Evolutionary conservation across 2,113 vertebrate genomes (phyloP), one percentile per base, ranked within the genome.

Genomic region (Trochalopteron elliotii): DNA sequence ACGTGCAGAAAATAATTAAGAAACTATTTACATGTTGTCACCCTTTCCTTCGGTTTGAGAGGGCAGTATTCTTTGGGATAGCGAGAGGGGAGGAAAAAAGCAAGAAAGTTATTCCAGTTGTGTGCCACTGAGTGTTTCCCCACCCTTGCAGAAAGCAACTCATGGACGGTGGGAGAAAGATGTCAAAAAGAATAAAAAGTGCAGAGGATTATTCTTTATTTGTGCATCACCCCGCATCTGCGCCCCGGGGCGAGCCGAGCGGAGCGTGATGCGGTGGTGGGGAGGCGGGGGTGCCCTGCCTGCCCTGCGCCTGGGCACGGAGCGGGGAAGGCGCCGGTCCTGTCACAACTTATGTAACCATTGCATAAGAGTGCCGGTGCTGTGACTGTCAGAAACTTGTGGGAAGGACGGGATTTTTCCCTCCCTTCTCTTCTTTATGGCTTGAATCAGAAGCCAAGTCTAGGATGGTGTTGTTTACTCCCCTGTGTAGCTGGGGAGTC

Each of bases 291-390:
- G 76, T 77, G 60, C 56, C 56, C 47, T 17, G 16, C 47, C 39
- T 53, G 61, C 33, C 25, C 39, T 17, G 28, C 40, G 82, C 69
- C 45, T 3, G 4, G 60, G 49, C 49, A 44, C 27, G 23, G 42
- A 59, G 67, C 6, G 53, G 72, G 63, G 77, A 63, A 74, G 72
- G 72, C 1, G 5, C 71, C 37, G 47, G 23, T 82, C 49, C 81
- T 56, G 11, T 37, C 14, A 2, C 72, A 68, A 44, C 37, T 96
- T 93, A 94, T 24, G 19, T 94, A 84, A 96, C 1, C 33, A 40
- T 96, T 96, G 92, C 81, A 63, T 97, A 92, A 95, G 91, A 87
- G 40, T 59, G 47, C 69, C 1, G 12, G n/a, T 93, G 92, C 88
- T 4, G 42, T 71, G 88, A 37, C 88, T 96, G 90, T 52, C 80